Evolutionary conservation across 2,797 vertebrate species (phyloP).

Genomic region (Glossophaga mutica): DNA sequence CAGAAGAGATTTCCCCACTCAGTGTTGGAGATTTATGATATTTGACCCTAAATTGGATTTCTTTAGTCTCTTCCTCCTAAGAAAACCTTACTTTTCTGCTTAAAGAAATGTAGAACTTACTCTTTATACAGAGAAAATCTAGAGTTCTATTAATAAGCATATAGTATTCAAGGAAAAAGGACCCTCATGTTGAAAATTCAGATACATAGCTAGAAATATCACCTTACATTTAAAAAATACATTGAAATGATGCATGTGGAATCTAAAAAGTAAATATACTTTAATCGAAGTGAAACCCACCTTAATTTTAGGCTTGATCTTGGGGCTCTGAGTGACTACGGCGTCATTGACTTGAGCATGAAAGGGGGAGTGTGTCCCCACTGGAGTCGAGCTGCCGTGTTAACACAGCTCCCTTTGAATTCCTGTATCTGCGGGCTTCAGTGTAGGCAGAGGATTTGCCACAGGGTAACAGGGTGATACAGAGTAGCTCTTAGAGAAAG

Average conservation of each 20-base stretch:
- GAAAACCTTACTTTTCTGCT: conserved; percentile 33
- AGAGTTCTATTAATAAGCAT: conserved; percentile 43
- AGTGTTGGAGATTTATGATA: not conserved
- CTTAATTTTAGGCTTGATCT: conserved; percentile 36
- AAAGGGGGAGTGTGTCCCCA: not conserved
- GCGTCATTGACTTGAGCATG: not conserved
- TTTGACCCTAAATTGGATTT: not conserved
- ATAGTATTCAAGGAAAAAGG: not conserved
- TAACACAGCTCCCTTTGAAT: conserved; percentile 31
- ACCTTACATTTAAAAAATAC: conserved; percentile 23
- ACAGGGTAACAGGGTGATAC: not conserved
- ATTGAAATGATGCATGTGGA: not conserved
- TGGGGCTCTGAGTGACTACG: not conserved
- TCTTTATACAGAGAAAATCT: conserved; percentile 39
- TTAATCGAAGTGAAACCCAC: not conserved
- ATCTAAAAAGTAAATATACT: conserved; percentile 17
- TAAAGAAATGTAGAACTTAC: conserved; percentile 30
- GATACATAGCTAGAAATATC: not conserved
- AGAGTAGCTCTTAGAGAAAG: not conserved
- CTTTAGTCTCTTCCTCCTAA: not conserved
- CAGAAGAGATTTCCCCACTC: not conserved
- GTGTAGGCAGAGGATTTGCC: conserved; percentile 35
- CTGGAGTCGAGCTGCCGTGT: not conserved
- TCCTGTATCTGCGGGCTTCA: conserved; percentile 17
- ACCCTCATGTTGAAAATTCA: conserved; percentile 31